Conservation (phyloP, 2,888 invertebrate genomes). For the Fragum whitleyi region DNA sequence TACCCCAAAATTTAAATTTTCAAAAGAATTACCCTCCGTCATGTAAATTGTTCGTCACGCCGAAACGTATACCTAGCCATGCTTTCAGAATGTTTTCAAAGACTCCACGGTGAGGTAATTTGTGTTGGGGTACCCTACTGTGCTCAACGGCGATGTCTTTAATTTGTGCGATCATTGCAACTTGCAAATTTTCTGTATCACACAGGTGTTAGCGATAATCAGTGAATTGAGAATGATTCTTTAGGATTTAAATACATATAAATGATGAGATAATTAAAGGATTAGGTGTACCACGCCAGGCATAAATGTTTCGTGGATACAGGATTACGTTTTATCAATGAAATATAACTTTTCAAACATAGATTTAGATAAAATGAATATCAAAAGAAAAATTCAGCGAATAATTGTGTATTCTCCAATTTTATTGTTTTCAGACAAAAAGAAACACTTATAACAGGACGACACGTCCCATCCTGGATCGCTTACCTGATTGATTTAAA, state of each 20-base stretch:
- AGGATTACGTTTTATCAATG: too few relatives aligned
- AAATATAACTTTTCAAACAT: too few relatives aligned
- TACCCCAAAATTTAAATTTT: conserved; percentile 21
- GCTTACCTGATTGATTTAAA: too few relatives aligned
- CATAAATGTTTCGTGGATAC: neutral
- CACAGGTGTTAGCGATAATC: conserved; percentile 22
- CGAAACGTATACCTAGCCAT: conserved; percentile 9
- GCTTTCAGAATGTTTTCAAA: conserved; percentile 14
- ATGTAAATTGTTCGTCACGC: conserved; percentile 19
- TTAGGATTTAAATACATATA: conserved; percentile 42
- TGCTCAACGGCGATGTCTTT: conserved; percentile 14
- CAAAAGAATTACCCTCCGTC: conserved; percentile 8
- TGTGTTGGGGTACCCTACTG: conserved; percentile 4
- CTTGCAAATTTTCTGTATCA: conserved; percentile 15
- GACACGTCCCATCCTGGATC: too few relatives aligned
- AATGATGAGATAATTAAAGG: conserved; percentile 41
- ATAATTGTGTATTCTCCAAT: too few relatives aligned
- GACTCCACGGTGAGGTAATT: conserved; percentile 12
- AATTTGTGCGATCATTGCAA: conserved; percentile 12
- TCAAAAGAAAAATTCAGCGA: too few relatives aligned
- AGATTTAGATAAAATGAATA: too few relatives aligned
- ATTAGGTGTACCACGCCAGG: conserved; percentile 17
- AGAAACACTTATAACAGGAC: too few relatives aligned
- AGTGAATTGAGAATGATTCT: conserved; percentile 26
- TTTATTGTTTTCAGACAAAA: too few relatives aligned